Base-by-base conservation (phyloP, 2,888 invertebrate species). In the Digitonthophagus gazella region DNA sequence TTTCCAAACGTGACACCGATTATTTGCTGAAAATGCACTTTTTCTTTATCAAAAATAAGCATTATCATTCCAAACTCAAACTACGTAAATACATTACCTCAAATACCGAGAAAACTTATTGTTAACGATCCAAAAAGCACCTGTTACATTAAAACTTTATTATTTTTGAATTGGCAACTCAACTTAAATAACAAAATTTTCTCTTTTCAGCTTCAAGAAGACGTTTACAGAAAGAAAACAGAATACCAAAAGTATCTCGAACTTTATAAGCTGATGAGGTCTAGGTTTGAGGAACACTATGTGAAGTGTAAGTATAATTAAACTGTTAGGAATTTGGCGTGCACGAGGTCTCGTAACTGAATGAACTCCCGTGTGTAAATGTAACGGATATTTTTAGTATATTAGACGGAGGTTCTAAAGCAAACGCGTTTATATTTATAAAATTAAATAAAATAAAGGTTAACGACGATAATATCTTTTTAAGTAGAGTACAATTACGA, bases 181-280 rank as follows among this genome's bases (percentile, higher is more conserved):
- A 2, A 6, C 14, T n/a, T n/a, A n/a, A n/a, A n/a, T n/a, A 54
- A 55, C 56, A 20, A 65, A 65, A 65, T 18, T 57, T 55, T 58
- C 81, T 82, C 79, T 82, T 86, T 85, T 18, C 87, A 95, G 96
- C 85, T 96, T 69, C 91, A 93, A 66, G 97, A 97, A 78, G 95
- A 95, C 78, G 94, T 97, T 54, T 86, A 90, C 73, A 89, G 93
- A 76, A 93, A 94, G 80, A 95, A 95, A 83, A 86, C 89, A 74
- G 96, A 97, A 82, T 97, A 97, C 85, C 93, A 94, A 83, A 96
- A 95, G 84, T 92, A 92, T 82, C 86, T 97, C 74, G 96, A 96
- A 81, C 88, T 92, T 67, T 95, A 96, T 84, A 93, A 94, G 81
- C 86, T 92, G 76, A 91, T 95, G 86, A 88, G 96, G 80, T 90